Evolutionary conservation across 2,797 vertebrate genomes (phyloP), one percentile per base, ranked within the genome.

Genomic region (Helicolenus hilgendorfi): DNA sequence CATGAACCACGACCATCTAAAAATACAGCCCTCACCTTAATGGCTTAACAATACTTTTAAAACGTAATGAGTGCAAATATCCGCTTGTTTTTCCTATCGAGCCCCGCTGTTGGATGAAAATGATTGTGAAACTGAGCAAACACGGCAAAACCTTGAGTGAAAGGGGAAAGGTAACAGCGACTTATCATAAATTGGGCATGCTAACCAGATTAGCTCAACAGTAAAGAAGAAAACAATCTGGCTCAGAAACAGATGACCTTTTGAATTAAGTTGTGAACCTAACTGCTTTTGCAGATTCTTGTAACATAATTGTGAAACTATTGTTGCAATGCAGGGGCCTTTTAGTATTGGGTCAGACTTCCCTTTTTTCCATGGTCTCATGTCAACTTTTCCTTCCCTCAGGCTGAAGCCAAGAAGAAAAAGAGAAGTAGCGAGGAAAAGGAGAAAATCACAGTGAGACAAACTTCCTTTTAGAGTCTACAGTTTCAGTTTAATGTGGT

Each of bases 331-430:
- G 27, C 72, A 24, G 4, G 7, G 9, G 0, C 0, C 18, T 56
- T 79, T 83, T 33, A 20, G 5, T 13, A 3, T 7, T 5, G 1
- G 0, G 2, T 29, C 10, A 1, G 4, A 58, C 73, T 81, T 91
- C 56, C 55, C 9, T 45, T 1, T 53, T 73, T 36, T 53, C 14
- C 5, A 10, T 65, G 22, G 22, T 77, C 11, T 85, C 31, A 60
- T 62, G 70, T 81, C 4, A 64, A 31, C 56, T 76, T 76, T 77
- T 69, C 31, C 4, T 38, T 22, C 33, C 11, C 1, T 13, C 31
- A 98, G 99, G 95, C 94, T 31, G 98, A 98, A 86, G 95, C 95
- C 0, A 99, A 98, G 96, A 99, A 98, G 97, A 98, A 98, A 97
- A 99, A 98, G 91, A 96, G 92, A 97, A 98, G 87, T 94, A 98